Evolutionary conservation across 2,113 vertebrate species (phyloP).

Genomic region (Pipa parva): DNA sequence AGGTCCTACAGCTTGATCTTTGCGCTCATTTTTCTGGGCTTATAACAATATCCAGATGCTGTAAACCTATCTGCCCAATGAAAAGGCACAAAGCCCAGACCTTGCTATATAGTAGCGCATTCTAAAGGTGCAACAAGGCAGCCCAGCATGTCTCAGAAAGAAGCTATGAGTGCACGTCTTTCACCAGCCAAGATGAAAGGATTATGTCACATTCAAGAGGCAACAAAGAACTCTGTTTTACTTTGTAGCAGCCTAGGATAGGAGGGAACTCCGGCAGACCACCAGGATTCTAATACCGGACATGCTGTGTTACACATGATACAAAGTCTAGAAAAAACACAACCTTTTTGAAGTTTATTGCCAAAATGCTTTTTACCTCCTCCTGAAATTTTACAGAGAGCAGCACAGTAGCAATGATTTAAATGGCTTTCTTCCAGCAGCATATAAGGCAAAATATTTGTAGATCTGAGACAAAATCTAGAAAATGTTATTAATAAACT

Average conservation of each 20-base stretch:
- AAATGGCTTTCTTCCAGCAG: too few species aligned
- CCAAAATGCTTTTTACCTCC: too few species aligned
- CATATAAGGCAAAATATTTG: too few species aligned
- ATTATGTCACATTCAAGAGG: not conserved
- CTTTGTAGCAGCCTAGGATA: not conserved
- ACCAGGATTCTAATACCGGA: not conserved
- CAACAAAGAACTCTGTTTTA: constrained; percentile 4
- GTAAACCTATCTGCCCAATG: not conserved
- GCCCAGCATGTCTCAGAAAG: not conserved
- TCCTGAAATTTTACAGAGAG: too few species aligned
- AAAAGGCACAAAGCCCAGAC: not conserved
- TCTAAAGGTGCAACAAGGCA: not conserved
- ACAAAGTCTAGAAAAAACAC: not conserved
- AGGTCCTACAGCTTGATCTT: not conserved
- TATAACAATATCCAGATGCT: not conserved
- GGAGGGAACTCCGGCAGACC: not conserved
- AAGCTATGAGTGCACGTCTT: not conserved
- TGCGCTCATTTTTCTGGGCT: not conserved
- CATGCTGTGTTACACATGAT: not conserved
- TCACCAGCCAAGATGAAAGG: not conserved
- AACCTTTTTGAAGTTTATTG: too few species aligned
- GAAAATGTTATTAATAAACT: too few species aligned
- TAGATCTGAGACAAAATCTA: too few species aligned
- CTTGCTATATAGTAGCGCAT: not conserved
- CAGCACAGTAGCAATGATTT: too few species aligned